phyloP scores from a whole-genome alignment of 2,888 invertebrate species.

The Drosophila aldrichi region DNA sequence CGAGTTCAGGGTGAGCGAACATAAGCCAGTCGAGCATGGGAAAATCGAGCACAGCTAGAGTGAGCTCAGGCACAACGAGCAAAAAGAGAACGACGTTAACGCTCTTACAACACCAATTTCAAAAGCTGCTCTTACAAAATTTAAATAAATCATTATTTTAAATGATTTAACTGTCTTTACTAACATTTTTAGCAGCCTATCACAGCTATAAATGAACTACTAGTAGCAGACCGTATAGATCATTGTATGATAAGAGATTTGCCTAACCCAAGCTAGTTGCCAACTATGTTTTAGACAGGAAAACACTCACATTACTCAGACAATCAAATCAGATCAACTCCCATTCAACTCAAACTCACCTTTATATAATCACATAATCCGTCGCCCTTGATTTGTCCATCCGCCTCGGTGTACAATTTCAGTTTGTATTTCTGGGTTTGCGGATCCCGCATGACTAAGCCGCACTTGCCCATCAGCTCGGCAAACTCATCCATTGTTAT shows the following conservation, averaged over 20 bases:
- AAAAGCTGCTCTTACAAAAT: too few species aligned
- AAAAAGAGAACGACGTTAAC: background rate
- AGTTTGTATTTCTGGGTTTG: constrained; percentile 93
- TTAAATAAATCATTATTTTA: too few species aligned
- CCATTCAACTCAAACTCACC: constrained; percentile 86
- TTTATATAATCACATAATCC: constrained; percentile 98
- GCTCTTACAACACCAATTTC: background rate
- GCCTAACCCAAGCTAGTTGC: too few species aligned
- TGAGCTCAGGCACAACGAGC: background rate
- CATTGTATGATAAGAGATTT: too few species aligned
- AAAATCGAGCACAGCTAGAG: background rate
- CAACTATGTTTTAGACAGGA: too few species aligned
- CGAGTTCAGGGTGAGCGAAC: background rate
- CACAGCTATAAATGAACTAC: too few species aligned
- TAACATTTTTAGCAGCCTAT: too few species aligned
- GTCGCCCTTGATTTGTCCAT: constrained; percentile 96
- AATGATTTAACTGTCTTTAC: too few species aligned
- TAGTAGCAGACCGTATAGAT: too few species aligned
- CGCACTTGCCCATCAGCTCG: constrained; percentile 98
- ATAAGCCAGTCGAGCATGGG: background rate
- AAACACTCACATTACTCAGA: too few species aligned
- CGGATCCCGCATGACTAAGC: constrained; percentile 95
- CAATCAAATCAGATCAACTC: too few species aligned
- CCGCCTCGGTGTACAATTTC: constrained; percentile 94
- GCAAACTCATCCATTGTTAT: constrained; percentile 95